Base-by-base conservation (phyloP, 1,140 invertebrate genomes). In the Apis cerana region DNA sequence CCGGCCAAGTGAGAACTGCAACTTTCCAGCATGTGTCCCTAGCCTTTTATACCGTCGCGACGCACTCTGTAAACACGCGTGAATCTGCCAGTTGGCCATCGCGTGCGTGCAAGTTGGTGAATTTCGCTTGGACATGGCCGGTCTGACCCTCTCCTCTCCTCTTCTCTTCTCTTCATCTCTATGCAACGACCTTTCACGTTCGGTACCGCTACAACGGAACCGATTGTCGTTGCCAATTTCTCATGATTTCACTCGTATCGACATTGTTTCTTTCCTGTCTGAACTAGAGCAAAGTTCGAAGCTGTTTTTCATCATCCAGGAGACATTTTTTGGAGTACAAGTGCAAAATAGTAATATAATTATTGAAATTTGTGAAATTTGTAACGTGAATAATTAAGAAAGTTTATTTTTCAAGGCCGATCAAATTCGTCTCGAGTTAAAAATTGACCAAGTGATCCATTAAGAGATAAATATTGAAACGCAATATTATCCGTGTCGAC, bases 1-100 rank as follows among this genome's bases (percentile, higher is more conserved):
- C 87, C 89, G 89, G 87, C 88, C 88, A 89, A 82, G 88, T 91
- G 78, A 90, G 89, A 93, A 94, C 93, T 94, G 91, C 89, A 88
- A 92, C 91, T 92, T 92, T 92, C 89, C 84, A 90, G 75, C 85
- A 86, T 89, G 62, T 87, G 33, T 90, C 90, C 86, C 91, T 89
- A 89, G 84, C 89, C 91, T 93, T 94, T 93, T 94, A 94, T 93
- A 94, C 89, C 86, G 65, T 71, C 48, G 59, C 80, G 19, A 52
- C 23, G 58, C 33, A 17, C 48, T 77, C 75, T 48, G 70, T 69
- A 67, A 82, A 68, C 69, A 74, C 77, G 58, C 64, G 78, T 75
- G 48, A 54, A 75, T 81, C 76, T 78, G 74, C 75, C 69, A 75
- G 85, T 76, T 71, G 84, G 59, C 61, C 52, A 54, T 52, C 54